Base-by-base conservation (phyloP, 2,113 vertebrate genomes). In the Proterorhinus semilunaris region DNA sequence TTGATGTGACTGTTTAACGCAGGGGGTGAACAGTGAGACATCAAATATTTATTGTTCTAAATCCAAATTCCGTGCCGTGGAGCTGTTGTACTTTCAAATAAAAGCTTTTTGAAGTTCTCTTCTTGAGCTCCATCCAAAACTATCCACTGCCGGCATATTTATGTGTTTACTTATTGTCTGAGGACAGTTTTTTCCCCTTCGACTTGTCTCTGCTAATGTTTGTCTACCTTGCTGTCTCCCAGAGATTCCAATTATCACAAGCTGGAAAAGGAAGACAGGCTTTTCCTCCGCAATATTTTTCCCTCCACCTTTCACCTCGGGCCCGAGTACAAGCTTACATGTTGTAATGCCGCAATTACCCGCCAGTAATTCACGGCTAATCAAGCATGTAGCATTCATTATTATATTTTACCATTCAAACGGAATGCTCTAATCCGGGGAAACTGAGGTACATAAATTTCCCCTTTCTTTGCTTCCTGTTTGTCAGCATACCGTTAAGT, bases 271-370 rank as follows among this genome's bases (percentile, higher is more conserved):
- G 46, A 72, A 73, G 64, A 65, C 36, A 17, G 53, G 10, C 59
- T 70, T 79, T 83, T 82, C 69, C 66, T 62, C 54, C 46, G 64
- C 46, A 59, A 69, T 69, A 69, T 58, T 57, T 74, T 81, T 59
- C 7, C 65, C 70, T 27, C 69, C 45, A 72, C 51, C 55, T 75
- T 82, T 83, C 55, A 82, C 68, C 70, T 48, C 45, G 27, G 21
- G 11, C 74, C 68, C 49, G 71, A 78, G 72, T 80, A 72, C 62
- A 76, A 68, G 61, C 74, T 15, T 61, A 58, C 70, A 83, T 86
- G 80, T 43, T 83, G 86, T 90, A 88, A 91, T 89, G 82, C 81
- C 43, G 70, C 84, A 91, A 86, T 91, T 89, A 89, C 84, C 80
- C 84, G 66, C 76, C 79, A 42, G 21, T 42, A 73, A 79, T 90